Base-by-base conservation (phyloP, 2,888 invertebrate species). In the Malacosoma neustria region DNA sequence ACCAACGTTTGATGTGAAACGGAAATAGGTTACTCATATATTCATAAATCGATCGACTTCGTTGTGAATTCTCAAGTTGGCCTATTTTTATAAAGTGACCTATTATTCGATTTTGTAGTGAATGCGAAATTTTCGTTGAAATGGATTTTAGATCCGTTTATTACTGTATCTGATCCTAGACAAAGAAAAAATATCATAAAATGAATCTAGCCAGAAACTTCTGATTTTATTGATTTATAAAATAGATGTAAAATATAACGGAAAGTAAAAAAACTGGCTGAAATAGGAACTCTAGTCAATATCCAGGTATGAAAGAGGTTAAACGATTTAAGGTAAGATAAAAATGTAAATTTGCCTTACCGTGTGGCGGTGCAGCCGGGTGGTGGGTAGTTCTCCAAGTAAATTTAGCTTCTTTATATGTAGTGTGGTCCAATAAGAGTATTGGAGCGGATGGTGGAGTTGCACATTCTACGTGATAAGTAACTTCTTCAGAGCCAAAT, bases 401-500 rank as follows among this genome's bases (percentile, higher is more conserved):
- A 0, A 87, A 61, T 14, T 63, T 64, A 0, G 75, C 91, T 55
- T 91, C 91, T 47, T 89, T 89, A 39, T 91, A 87, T 9, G 92
- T 91, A 13, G 90, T 88, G 62, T 92, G 91, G 51, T 92, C 90
- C 29, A 93, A 86, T 48, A 87, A 87, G 36, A 94, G 80, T 38
- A 84, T 69, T 13, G 94, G 94, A 12, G 92, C 87, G 43, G 87
- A 76, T 0, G 94, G 94, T 6, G 93, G 90, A 56, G 92, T 89
- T 51, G 94, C 90, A 22, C 95, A 94, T 48, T 92, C 89, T 32
- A 96, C 87, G 9, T 91, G 89, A 65, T 95, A 95, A 34, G 91
- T 91, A 48, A 95, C 92, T 52, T 93, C 92, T 71, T 96, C 96
- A 33, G 91, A 91, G 1, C 96, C 96, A 61, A 91, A 93, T 11